These are phyloP conservation scores for Agrilus planipennis DNA, from an alignment of 1,140 invertebrate genomes.

Conservation along the genomic window DNA sequence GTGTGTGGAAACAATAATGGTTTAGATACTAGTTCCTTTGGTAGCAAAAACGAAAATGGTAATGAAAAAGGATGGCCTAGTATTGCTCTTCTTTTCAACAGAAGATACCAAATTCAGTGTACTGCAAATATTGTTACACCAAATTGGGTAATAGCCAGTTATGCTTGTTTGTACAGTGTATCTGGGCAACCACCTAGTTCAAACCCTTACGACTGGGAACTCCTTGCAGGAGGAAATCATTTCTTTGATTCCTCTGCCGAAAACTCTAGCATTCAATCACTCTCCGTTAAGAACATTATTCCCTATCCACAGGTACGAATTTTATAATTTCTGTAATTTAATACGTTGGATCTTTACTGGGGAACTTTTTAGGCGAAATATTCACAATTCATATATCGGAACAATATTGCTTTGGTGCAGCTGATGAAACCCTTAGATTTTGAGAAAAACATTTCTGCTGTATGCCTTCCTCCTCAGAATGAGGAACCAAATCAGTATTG, in stretches of 20 bases:
- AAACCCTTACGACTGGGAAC: conserved; percentile 28
- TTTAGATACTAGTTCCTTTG: too few species aligned
- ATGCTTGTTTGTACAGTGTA: conserved; percentile 38
- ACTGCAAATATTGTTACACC: conserved; percentile 47
- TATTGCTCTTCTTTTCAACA: conserved; percentile 41
- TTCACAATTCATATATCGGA: conserved; percentile 45
- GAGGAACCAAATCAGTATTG: conserved; percentile 44
- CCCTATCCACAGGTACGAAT: conserved; percentile 37
- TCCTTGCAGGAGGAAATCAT: conserved; percentile 36
- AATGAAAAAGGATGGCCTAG: conserved; percentile 44
- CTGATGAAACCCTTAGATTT: conserved; percentile 40
- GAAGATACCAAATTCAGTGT: conserved; percentile 40
- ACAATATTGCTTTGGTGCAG: conserved; percentile 45
- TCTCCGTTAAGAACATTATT: conserved; percentile 37
- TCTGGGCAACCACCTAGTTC: conserved; percentile 6
- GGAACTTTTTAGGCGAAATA: conserved; percentile 40
- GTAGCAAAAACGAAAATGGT: conserved; percentile 1
- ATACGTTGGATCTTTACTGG: neutral
- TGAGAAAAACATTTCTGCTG: conserved; percentile 40
- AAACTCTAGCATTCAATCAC: conserved; percentile 26
- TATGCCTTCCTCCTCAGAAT: conserved; percentile 41
- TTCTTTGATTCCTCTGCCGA: conserved; percentile 25
- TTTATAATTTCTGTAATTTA: neutral
- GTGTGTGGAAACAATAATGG: conserved; percentile 38
- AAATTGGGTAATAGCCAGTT: conserved; percentile 44